A percentile compares a stretch with the other conserved stretches of the same genome.
Conservation (phyloP, 1,140 invertebrate genomes). For the Nephila pilipes region DNA sequence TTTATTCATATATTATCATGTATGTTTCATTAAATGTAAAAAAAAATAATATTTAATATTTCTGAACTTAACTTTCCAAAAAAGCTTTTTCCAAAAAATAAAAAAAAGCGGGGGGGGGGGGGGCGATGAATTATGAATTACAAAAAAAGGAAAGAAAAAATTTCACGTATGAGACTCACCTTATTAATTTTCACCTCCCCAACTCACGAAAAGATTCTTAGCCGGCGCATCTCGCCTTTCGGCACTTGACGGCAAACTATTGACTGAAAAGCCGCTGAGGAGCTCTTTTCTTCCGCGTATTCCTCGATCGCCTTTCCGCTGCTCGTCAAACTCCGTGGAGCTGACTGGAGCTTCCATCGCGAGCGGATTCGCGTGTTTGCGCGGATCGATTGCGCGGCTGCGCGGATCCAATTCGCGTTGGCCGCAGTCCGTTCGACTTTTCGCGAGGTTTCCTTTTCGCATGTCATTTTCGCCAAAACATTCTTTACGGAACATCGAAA, state of each 20-base stretch:
- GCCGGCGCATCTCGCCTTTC: not conserved
- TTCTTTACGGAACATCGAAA: constrained; percentile 9
- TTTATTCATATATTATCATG: too few species aligned
- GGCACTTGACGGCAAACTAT: not conserved
- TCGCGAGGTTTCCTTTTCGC: constrained; percentile 6
- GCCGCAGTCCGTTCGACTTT: constrained; percentile 1
- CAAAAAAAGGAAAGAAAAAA: too few species aligned
- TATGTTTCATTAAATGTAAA: too few species aligned
- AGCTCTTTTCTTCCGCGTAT: constrained; percentile 12
- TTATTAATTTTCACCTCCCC: not conserved
- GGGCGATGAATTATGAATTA: too few species aligned
- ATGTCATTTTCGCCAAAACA: not conserved
- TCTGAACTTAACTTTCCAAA: too few species aligned
- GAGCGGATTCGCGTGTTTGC: constrained; percentile 3
- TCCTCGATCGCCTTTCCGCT: not conserved
- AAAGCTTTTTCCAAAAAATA: too few species aligned
- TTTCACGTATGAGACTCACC: not conserved
- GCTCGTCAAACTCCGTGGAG: not conserved
- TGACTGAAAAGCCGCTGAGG: not conserved
- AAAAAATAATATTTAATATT: too few species aligned
- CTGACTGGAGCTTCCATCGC: constrained; percentile 29
- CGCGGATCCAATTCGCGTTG: not conserved
- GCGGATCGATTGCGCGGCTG: constrained; percentile 31
- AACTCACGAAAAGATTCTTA: not conserved
- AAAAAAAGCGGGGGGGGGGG: too few species aligned